Evolutionary conservation across 2,113 vertebrate genomes (phyloP).

Genomic region (Fregata magnificens): DNA sequence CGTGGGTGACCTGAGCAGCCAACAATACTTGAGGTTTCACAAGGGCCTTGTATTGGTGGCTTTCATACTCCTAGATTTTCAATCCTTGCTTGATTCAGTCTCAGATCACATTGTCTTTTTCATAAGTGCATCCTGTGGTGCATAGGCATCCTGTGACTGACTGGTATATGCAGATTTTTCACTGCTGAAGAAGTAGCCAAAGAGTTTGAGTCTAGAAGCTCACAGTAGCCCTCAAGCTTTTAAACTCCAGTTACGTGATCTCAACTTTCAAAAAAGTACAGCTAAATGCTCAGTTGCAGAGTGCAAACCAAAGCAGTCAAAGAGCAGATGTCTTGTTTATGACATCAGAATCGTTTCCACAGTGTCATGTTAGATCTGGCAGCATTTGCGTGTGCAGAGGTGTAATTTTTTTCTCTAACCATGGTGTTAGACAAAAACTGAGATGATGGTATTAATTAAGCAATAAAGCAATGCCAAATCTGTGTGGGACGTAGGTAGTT

Average conservation of each 20-base stretch:
- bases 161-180: background rate
- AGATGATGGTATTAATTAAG: slow-evolving; percentile 43
- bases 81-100: background rate
- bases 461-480: background rate
- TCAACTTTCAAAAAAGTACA: background rate
- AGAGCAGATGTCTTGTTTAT: background rate
- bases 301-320: background rate
- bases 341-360: background rate
- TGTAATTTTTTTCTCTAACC: background rate
- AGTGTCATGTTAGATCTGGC: background rate
- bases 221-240: background rate
- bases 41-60: background rate
- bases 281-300: background rate
- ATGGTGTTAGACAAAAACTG: background rate
- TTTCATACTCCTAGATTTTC: background rate
- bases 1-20: background rate
- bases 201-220: background rate
- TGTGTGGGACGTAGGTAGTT: slow-evolving; percentile 38
- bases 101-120: background rate
- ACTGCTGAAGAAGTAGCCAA: background rate
- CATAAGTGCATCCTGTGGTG: background rate
- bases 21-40: background rate
- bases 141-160: background rate
- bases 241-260: background rate
- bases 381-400: background rate